These are phyloP conservation scores for Peromyscus polionotus DNA, from an alignment of 2,113 vertebrate genomes.

Conservation along the genomic window DNA sequence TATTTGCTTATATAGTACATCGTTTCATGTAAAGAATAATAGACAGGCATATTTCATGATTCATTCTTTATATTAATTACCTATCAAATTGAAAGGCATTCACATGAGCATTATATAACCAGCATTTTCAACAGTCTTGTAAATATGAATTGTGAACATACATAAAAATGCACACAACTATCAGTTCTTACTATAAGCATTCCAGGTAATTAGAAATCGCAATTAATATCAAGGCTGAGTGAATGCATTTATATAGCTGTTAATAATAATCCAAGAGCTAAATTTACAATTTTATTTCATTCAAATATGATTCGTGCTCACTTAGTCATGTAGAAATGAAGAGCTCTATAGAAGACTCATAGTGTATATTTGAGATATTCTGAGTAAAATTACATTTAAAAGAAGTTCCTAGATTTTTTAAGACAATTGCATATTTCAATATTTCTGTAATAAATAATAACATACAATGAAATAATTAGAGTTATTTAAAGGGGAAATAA, in stretches of 20 bases:
- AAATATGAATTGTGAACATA: not conserved
- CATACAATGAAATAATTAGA: not conserved
- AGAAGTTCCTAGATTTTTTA: not conserved
- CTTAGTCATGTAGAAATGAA: slow-evolving; percentile 49
- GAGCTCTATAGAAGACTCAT: not conserved
- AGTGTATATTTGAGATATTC: not conserved
- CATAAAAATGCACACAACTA: not conserved
- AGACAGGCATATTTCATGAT: not conserved
- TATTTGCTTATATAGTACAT: not conserved
- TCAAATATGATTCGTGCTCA: slow-evolving; percentile 16
- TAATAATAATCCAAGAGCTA: slow-evolving; percentile 38
- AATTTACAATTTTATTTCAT: slow-evolving; percentile 33
- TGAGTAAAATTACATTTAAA: slow-evolving; percentile 33
- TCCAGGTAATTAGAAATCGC: not conserved
- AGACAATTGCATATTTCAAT: not conserved
- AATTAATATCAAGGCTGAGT: slow-evolving; percentile 28
- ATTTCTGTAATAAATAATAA: slow-evolving; percentile 1
- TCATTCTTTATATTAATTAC: not conserved
- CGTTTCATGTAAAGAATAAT: not conserved
- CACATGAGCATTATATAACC: not conserved
- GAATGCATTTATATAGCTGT: not conserved
- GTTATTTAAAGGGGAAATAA: not conserved
- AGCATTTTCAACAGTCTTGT: not conserved
- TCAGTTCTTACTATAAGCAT: slow-evolving; percentile 5
- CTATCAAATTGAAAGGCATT: not conserved